A percentile compares a stretch with the other conserved stretches of the same genome.
Evolutionary conservation across 2,888 invertebrate species (phyloP).

Genomic region (Lysandra coridon): DNA sequence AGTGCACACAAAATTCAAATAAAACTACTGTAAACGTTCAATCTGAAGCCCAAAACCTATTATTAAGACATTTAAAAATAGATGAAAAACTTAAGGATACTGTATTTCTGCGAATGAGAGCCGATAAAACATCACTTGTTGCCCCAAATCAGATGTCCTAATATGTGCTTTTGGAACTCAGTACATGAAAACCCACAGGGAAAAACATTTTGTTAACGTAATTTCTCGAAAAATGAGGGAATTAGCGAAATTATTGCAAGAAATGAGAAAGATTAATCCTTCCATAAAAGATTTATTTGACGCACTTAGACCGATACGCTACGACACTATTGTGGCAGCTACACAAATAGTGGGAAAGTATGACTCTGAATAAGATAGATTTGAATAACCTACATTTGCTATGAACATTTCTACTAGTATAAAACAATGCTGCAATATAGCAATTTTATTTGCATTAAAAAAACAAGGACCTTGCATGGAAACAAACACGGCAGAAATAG

Average conservation of each 20-base stretch:
- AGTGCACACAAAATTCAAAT: conserved; percentile 36
- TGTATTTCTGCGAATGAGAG: conserved; percentile 46
- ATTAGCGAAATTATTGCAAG: conserved; percentile 43
- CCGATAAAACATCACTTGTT: conserved; percentile 43
- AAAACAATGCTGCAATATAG: conserved; percentile 48
- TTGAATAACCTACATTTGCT: conserved; percentile 44
- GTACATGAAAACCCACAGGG: conserved; percentile 43
- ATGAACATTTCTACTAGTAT: conserved; percentile 46
- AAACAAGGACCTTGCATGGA: conserved; percentile 33
- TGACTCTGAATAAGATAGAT: conserved; percentile 41
- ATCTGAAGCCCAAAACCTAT: conserved; percentile 47
- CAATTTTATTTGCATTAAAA: conserved; percentile 31
- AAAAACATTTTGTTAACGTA: conserved; percentile 43
- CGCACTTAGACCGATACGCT: conserved; percentile 36
- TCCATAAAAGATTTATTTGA: conserved; percentile 39
- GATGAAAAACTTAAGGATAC: conserved; percentile 39
- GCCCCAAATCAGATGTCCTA: conserved; percentile 42
- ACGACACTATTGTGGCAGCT: conserved; percentile 42
- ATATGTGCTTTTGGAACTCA: conserved; percentile 41
- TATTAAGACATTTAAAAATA: conserved; percentile 39
- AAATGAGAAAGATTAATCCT: conserved; percentile 43
- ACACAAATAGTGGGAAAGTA: conserved; percentile 40
- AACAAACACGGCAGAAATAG: conserved; percentile 35
- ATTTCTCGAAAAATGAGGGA: conserved; percentile 46
- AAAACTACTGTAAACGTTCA: conserved; percentile 40